These are phyloP conservation scores for Sarcophilus harrisii DNA, from an alignment of 2,797 vertebrate species.

Conservation along the genomic window DNA sequence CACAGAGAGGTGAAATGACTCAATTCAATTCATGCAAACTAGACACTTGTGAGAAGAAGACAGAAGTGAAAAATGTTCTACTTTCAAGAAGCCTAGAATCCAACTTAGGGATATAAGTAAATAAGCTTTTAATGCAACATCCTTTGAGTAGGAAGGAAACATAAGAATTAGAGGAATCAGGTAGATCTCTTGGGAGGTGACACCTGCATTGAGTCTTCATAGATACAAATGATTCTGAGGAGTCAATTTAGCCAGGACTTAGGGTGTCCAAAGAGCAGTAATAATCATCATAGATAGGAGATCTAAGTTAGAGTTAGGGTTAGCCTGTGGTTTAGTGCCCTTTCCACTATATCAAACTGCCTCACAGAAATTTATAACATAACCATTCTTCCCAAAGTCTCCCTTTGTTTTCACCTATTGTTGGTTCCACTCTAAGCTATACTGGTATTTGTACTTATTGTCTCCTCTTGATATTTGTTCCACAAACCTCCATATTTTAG, in stretches of 20 bases:
- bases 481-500: background rate
- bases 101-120: background rate
- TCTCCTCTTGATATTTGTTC: background rate
- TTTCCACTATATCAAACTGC: background rate
- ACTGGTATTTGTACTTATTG: background rate
- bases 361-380: background rate
- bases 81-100: background rate
- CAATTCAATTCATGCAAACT: background rate
- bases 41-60: background rate
- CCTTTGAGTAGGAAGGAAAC: background rate
- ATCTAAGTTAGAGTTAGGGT: background rate
- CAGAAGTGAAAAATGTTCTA: background rate
- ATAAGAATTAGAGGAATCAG: background rate
- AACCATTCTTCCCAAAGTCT: background rate
- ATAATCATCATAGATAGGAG: background rate
- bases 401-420: background rate
- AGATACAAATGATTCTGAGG: background rate
- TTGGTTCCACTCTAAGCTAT: background rate
- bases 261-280: background rate
- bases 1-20: background rate
- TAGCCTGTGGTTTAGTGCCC: background rate
- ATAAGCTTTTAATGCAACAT: background rate
- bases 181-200: background rate
- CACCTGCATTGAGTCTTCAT: background rate
- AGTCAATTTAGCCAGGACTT: background rate